These are phyloP conservation scores for Urosaurus nigricauda DNA, from an alignment of 2,797 vertebrate genomes.

Conservation along the genomic window DNA sequence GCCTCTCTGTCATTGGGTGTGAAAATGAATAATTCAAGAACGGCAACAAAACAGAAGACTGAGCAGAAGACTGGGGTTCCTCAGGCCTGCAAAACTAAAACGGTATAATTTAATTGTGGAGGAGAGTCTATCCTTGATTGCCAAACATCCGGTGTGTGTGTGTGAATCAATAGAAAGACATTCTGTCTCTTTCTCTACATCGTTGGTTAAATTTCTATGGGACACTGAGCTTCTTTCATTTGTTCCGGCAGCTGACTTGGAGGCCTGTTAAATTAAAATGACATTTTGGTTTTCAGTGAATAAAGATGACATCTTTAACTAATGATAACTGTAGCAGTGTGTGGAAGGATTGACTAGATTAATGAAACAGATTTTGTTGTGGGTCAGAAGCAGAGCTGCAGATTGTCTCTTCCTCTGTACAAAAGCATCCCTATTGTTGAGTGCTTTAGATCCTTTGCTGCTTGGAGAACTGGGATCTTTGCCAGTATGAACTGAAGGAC, in stretches of 20 bases:
- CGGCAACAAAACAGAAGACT: conserved; percentile 31
- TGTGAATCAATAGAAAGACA: conserved; percentile 13
- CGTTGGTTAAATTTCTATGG: conserved; percentile 39
- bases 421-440: neutral
- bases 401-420: conserved; percentile 18
- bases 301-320: conserved; percentile 35
- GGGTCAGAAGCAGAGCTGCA: neutral
- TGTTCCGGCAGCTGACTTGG: conserved; percentile 34
- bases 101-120: conserved; percentile 45
- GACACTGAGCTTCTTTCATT: conserved; percentile 25
- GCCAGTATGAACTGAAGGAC: neutral
- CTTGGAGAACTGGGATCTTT: neutral
- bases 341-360: neutral
- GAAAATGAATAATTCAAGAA: conserved; percentile 52
- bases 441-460: neutral
- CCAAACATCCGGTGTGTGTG: neutral
- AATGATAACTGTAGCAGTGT: neutral
- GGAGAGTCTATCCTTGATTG: neutral
- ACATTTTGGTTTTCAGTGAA: conserved; percentile 37
- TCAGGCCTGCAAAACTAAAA: conserved; percentile 44
- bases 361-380: neutral
- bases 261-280: conserved; percentile 40
- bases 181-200: conserved; percentile 37
- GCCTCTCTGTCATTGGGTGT: conserved; percentile 42
- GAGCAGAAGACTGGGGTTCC: conserved; percentile 44